Evolutionary conservation across 2,113 vertebrate species (phyloP), one percentile per base, ranked within the genome.

Genomic region (Hippocampus zosterae): DNA sequence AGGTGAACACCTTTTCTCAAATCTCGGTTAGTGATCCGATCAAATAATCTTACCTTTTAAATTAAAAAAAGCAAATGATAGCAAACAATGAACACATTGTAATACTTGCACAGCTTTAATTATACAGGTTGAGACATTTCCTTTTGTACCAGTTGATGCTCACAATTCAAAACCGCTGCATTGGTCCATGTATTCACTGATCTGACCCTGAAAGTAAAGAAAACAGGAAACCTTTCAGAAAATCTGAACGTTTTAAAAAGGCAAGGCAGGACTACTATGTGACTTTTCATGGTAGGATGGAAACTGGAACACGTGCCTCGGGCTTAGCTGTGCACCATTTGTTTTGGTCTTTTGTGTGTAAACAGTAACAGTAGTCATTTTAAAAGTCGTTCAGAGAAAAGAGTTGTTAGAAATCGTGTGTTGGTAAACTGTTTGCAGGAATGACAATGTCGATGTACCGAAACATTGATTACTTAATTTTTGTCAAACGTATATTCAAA

Each of bases 141-240:
- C 19, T 53, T 53, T 57, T 25, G 23, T 23, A 57, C 23, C n/a
- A 19, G 16, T 29, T 73, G 62, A 23, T 77, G 95, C 96, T 96
- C 92, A 98, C 96, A 96, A 95, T 78, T 98, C 96, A 89, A 96
- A 98, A 81, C 95, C 92, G 88, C 93, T 94, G 88, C 95, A 95
- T 81, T 98, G 96, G 79, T 99, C 97, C 96, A 98, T 98, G 89
- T 93, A 93, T 86, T 99, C 96, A 87, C 90, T 93, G 89, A 95
- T 91, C 69, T 95, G 93, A 85, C 85, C 90, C 96, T 98, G 86
- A 62, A 88, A 77, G 68, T 59, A 73, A 79, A 23, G 57, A 8
- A 0, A 63, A 27, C 16, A 90, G 76, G 41, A 65, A 37, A 11
- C 6, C 29, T 12, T 9, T 61, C 18, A 19, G 29, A 61, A 37